Conservation (phyloP, 2,797 vertebrate genomes). For the Enteromius paludinosus region DNA sequence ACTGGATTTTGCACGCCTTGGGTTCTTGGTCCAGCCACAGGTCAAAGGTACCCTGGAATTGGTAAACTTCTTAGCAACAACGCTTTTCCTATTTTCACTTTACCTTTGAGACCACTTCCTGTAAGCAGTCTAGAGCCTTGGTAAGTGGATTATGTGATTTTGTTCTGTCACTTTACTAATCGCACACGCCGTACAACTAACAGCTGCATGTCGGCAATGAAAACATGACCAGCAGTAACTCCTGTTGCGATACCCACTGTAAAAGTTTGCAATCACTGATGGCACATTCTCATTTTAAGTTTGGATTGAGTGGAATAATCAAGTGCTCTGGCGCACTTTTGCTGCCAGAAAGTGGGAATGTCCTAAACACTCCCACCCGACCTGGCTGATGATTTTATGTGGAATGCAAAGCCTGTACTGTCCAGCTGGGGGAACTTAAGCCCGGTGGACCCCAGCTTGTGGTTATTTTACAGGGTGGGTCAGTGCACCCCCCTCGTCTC, state of each 20-base stretch:
- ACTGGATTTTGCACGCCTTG: slow-evolving; percentile 76
- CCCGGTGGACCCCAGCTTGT: slow-evolving; percentile 50
- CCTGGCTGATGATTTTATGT: slow-evolving; percentile 71
- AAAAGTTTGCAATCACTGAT: not conserved
- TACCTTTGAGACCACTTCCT: slow-evolving; percentile 72
- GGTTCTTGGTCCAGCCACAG: slow-evolving; percentile 74
- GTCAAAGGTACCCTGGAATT: slow-evolving; percentile 78
- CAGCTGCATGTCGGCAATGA: slow-evolving; percentile 25
- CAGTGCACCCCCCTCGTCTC: slow-evolving; percentile 30
- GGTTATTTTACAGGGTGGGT: slow-evolving; percentile 61
- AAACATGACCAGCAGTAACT: slow-evolving; percentile 31
- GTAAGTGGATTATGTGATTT: slow-evolving; percentile 74
- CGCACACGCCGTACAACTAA: slow-evolving; percentile 34
- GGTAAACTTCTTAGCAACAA: slow-evolving; percentile 71
- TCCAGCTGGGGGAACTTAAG: slow-evolving; percentile 62
- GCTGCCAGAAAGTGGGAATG: slow-evolving; percentile 67
- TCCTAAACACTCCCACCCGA: slow-evolving; percentile 70
- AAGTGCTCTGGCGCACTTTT: slow-evolving; percentile 50
- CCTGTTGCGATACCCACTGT: not conserved
- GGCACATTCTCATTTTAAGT: slow-evolving; percentile 3
- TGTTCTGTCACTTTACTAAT: slow-evolving; percentile 44
- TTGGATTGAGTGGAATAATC: slow-evolving; percentile 6
- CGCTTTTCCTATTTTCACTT: slow-evolving; percentile 61
- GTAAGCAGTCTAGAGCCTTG: slow-evolving; percentile 72
- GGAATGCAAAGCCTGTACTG: slow-evolving; percentile 69